phyloP scores from a whole-genome alignment of 2,797 vertebrate genomes.

The Cygnus olor region DNA sequence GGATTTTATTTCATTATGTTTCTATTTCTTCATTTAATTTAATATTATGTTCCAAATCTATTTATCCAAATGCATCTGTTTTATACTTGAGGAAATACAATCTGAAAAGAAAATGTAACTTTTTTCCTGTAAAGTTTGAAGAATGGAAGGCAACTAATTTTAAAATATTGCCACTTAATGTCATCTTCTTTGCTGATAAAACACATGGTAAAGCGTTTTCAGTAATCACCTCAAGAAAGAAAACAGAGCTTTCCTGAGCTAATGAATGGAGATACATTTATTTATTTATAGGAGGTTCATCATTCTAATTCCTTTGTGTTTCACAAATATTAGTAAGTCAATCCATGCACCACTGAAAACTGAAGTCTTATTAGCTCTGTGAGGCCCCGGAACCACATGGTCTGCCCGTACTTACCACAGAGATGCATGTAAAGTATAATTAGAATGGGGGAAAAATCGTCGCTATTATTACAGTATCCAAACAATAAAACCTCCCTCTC shows the following conservation, averaged over 20 bases:
- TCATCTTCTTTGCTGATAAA: conserved; percentile 64
- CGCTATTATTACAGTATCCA: not conserved
- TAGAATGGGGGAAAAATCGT: not conserved
- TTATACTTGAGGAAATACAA: conserved; percentile 61
- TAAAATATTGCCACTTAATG: conserved; percentile 70
- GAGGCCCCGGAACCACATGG: conserved; percentile 1
- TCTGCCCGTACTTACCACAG: conserved; percentile 4
- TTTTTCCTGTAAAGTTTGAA: conserved; percentile 70
- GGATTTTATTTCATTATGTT: conserved; percentile 63
- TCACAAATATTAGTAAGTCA: not conserved
- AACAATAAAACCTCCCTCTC: not conserved
- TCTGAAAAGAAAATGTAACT: conserved; percentile 53
- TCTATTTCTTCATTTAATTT: conserved; percentile 65
- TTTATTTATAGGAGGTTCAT: conserved; percentile 46
- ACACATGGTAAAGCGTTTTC: conserved; percentile 58
- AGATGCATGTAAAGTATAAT: not conserved
- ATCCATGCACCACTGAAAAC: not conserved
- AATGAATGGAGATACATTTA: conserved; percentile 59
- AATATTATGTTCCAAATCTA: conserved; percentile 67
- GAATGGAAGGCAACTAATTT: conserved; percentile 67
- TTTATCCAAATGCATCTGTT: conserved; percentile 68
- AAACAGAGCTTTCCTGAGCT: conserved; percentile 54
- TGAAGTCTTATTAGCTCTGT: not conserved
- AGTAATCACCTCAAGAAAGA: conserved; percentile 63
- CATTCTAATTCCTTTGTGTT: conserved; percentile 31